These are phyloP conservation scores for Hypercompe scribonia DNA, from an alignment of 2,888 invertebrate species.

Conservation along the genomic window DNA sequence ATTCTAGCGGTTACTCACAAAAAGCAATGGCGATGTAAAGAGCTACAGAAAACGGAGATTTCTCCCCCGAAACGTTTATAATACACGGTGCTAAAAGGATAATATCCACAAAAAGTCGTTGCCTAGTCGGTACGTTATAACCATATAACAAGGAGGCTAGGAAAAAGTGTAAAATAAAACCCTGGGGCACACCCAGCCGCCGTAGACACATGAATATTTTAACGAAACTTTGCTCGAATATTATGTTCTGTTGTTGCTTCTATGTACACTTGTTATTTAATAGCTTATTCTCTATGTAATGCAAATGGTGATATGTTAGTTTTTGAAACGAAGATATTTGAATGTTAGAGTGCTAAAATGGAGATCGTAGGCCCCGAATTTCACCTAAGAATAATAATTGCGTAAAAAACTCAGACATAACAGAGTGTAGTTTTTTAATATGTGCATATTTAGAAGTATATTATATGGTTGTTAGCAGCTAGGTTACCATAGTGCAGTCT, in stretches of 20 bases:
- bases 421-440: too few species aligned
- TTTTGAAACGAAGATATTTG: too few species aligned
- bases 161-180: conserved; percentile 68
- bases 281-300: conserved; percentile 36
- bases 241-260: conserved; percentile 40
- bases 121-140: conserved; percentile 67
- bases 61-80: conserved; percentile 70
- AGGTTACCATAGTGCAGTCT: too few species aligned
- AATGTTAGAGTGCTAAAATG: too few species aligned
- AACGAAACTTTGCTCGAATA: conserved; percentile 40
- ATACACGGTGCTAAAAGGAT: conserved; percentile 79
- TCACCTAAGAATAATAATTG: too few species aligned
- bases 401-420: too few species aligned
- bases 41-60: conserved; percentile 58
- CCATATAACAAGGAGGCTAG: conserved; percentile 69
- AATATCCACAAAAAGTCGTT: conserved; percentile 78
- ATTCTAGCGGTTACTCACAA: conserved; percentile 40
- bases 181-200: conserved; percentile 53
- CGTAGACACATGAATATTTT: conserved; percentile 42
- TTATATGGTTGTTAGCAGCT: too few species aligned
- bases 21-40: conserved; percentile 59
- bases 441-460: too few species aligned
- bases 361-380: too few species aligned
- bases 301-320: conserved; percentile 27
- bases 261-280: conserved; percentile 31